Evolutionary conservation across 2,888 invertebrate genomes (phyloP).

Genomic region (Lasius fuliginosus): DNA sequence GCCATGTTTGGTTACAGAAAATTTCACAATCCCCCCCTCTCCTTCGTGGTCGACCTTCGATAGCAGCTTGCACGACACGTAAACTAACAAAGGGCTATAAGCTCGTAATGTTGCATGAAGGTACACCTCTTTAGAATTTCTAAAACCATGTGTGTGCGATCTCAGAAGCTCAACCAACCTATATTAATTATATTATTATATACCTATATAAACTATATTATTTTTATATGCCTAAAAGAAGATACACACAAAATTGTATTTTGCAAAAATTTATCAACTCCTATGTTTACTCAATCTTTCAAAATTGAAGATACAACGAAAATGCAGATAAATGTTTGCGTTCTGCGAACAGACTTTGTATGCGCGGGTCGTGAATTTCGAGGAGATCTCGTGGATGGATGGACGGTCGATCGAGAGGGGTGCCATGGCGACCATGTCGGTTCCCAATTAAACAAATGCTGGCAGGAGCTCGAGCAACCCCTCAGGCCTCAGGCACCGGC

Average conservation of each 20-base stretch:
- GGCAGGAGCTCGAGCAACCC: conserved; percentile 78
- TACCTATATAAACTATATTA: not conserved
- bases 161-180: not conserved
- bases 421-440: conserved; percentile 79
- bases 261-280: not conserved
- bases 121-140: conserved; percentile 21
- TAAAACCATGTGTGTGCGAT: not conserved
- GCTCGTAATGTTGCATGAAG: conserved; percentile 44
- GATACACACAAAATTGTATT: not conserved
- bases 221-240: not conserved
- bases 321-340: conserved; percentile 3
- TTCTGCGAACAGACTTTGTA: conserved; percentile 46
- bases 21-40: conserved; percentile 68
- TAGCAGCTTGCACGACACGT: conserved; percentile 75
- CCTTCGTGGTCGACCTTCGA: conserved; percentile 59
- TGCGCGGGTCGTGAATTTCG: conserved; percentile 60
- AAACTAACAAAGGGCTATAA: conserved; percentile 73
- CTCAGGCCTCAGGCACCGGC: conserved; percentile 75
- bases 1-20: conserved; percentile 73
- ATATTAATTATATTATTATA: not conserved
- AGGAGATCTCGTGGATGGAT: conserved; percentile 63
- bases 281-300: not conserved
- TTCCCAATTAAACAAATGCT: conserved; percentile 84
- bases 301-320: not conserved
- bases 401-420: conserved; percentile 68